Evolutionary conservation across 2,113 vertebrate genomes (phyloP), one percentile per base, ranked within the genome.

Genomic region (Camelus dromedarius): DNA sequence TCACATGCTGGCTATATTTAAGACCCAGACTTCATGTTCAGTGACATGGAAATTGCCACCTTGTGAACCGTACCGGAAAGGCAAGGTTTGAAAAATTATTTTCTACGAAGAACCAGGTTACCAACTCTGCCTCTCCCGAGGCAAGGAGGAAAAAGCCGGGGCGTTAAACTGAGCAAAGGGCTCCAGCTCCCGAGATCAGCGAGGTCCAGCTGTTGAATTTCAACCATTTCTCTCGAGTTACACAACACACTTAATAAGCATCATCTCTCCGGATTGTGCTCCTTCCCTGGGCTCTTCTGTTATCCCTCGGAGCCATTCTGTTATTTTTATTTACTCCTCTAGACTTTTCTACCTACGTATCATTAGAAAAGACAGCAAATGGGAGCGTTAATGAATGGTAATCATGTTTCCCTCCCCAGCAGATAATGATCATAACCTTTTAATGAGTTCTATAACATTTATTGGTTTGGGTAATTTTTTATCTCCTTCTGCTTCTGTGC

Each of bases 21-120:
- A 97, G 97, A 97, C 32, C 82, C 79, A 75, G 96, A 80, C 97
- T 97, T 95, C 97, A 90, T 70, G 97, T 80, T 82, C 93, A 58
- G 79, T 89, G 97, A 96, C 97, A 96, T 60, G 76, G 97, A 97
- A 97, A 97, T 93, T 96, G 96, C 96, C 89, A 96, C 96, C 92
- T 96, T 96, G 75, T 79, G 89, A 97, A 89, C 81, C 8, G 0
- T 32, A 75, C 82, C 38, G 8, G 95, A 97, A 97, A 96, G 64
- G 82, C 95, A 92, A 91, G 52, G 84, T 52, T 75, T 79, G n/a
- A 89, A 88, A 96, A 76, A 48, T 79, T 32, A 32, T 94, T 93
- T 90, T 85, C 96, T 69, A 76, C 1, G 5, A 93, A 93, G 89
- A 93, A 91, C 20, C 72, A 95, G 89, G 79, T 83, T 91, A 52